These are phyloP conservation scores for Bergia sp. DNA, from an alignment of 92 coral and sea anemone genomes.

Conservation along the genomic window DNA sequence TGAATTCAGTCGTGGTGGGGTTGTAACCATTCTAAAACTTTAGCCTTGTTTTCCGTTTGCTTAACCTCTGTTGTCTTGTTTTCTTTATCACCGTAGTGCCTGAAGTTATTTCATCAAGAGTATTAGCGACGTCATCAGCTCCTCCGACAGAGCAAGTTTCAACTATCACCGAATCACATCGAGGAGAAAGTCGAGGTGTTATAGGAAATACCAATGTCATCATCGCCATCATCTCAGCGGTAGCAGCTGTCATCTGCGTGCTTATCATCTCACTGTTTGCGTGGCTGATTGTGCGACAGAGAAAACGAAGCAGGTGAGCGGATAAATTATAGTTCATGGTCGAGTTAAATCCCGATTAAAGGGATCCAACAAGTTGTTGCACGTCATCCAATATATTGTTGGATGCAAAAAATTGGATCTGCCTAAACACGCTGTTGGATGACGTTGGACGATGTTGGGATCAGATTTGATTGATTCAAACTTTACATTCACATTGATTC, in stretches of 20 bases:
- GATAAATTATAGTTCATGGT: not conserved
- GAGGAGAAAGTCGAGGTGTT: not conserved
- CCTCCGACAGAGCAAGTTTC: conserved; percentile 8
- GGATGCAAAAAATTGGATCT: no score
- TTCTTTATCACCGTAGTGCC: not conserved
- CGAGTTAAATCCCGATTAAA: no score
- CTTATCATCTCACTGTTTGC: conserved; percentile 54
- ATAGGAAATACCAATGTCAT: conserved; percentile 26
- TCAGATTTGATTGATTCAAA: no score
- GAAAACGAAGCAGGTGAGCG: conserved; percentile 43
- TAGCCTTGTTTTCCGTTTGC: no score
- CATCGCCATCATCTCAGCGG: conserved; percentile 47
- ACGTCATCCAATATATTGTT: no score
- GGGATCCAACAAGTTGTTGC: no score
- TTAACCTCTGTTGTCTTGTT: not conserved
- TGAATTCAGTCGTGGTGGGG: no score
- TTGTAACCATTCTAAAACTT: no score
- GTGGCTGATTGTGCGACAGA: conserved; percentile 46
- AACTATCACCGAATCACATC: not conserved
- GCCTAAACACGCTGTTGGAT: no score
- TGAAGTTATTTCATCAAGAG: not conserved
- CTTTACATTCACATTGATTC: no score
- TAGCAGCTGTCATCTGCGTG: conserved; percentile 50
- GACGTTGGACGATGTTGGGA: no score
- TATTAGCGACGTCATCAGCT: not conserved